Base-by-base conservation (phyloP, 1,140 invertebrate species). In the Drosophila gunungcola region DNA sequence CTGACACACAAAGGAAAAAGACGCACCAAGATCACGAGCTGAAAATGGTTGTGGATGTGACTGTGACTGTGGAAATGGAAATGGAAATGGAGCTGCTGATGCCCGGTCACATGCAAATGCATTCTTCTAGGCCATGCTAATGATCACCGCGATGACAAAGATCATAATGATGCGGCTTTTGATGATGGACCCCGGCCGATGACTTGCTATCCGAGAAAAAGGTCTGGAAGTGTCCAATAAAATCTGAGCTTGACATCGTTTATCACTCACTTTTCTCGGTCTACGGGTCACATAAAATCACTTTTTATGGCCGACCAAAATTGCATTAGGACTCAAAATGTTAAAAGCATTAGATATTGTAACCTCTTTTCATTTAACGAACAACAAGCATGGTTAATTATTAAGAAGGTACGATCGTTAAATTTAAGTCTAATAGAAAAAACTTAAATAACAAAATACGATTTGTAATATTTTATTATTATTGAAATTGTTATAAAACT, bases 1-100 rank as follows among this genome's bases (percentile, higher is more conserved):
- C 82, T 88, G 82, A 81, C 82, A 86, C 82, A 86, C 79, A 85
- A 76, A 77, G 42, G 29, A 43, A 12, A 29, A 38, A 70, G 43
- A 78, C 74, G 64, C 73, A 70, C 56, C 43, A 32, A 55, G 73
- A 46, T 60, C 46, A 65, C 56, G 51, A 39, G 43, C 29, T 43
- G 45, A 39, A 39, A 58, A 39, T 48, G 67, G 27, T 27, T 45
- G 29, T 45, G 54, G 16, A 41, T 65, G 21, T 27, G 9, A 16
- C 45, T 72, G n/a, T 42, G 36, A 13, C 56, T 32, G 46, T 45
- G 53, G 43, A 57, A 45, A 27, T 58, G 64, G 60, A 54, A 46
- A 67, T 67, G 65, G 60, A 60, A 29, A 53, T 68, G 32, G 36
- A 67, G 38, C 21, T 58, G 42, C 41, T 41, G 39, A 55, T 76